phyloP scores from a whole-genome alignment of 2,113 vertebrate genomes.

The Calyptommatus sinebrachiatus region DNA sequence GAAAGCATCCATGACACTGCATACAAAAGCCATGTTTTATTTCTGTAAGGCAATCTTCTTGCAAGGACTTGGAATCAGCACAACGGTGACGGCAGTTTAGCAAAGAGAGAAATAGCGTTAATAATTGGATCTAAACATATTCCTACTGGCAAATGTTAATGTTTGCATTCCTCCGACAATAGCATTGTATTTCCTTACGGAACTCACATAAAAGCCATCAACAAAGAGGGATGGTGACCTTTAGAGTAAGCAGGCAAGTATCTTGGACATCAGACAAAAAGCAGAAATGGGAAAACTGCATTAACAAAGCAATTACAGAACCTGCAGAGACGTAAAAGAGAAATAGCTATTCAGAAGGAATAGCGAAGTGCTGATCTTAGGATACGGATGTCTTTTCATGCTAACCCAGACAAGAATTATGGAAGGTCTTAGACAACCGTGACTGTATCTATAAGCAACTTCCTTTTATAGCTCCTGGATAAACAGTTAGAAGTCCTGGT shows the following conservation, averaged over 20 bases:
- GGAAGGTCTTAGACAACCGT: conserved; percentile 25
- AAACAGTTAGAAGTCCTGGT: conserved; percentile 32
- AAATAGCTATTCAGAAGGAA: conserved; percentile 48
- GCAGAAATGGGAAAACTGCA: conserved; percentile 44
- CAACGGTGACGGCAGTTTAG: too few relatives aligned
- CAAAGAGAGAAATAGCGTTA: too few relatives aligned
- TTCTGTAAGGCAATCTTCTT: too few relatives aligned
- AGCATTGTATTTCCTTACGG: not conserved
- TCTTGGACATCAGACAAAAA: conserved; percentile 50
- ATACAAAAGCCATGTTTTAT: too few relatives aligned
- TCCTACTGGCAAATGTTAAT: not conserved
- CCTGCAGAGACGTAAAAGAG: conserved; percentile 44
- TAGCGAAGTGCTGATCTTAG: conserved; percentile 42
- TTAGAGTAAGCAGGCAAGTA: conserved; percentile 21
- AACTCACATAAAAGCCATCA: not conserved
- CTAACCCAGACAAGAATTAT: conserved; percentile 49
- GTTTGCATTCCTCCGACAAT: not conserved
- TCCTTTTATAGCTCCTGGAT: conserved; percentile 8
- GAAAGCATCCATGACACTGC: too few relatives aligned
- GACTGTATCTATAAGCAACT: conserved; percentile 41
- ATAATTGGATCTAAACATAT: not conserved
- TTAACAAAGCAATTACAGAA: conserved; percentile 51
- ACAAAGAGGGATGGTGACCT: conserved; percentile 28
- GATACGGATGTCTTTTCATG: conserved; percentile 48
- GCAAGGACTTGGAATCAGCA: too few relatives aligned